phyloP scores from a whole-genome alignment of 37 sponge, comb jelly and placozoan genomes.

The Oscarella lobularis region DNA sequence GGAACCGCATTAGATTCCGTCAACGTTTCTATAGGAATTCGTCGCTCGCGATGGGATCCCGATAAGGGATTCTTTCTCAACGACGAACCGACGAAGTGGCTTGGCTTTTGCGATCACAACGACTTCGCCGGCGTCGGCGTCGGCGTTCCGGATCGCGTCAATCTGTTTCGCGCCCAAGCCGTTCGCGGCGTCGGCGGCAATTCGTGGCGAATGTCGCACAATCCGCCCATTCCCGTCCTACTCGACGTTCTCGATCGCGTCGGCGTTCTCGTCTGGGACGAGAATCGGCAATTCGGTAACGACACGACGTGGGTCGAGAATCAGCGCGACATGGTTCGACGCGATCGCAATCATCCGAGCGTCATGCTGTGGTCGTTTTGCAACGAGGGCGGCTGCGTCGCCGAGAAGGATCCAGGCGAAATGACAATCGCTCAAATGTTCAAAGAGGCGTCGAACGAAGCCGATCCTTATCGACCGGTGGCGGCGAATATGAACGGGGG shows the following conservation, averaged over 20 bases:
- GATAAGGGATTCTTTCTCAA: slow-evolving; percentile 30
- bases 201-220: slow-evolving; percentile 53
- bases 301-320: slow-evolving; percentile 20
- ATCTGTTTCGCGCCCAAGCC: slow-evolving; percentile 35
- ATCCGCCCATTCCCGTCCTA: slow-evolving; percentile 33
- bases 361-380: slow-evolving; percentile 47
- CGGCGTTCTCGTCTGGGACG: slow-evolving; percentile 43
- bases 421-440: slow-evolving; percentile 9
- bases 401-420: not conserved
- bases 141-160: slow-evolving; percentile 28
- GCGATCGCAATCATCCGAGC: slow-evolving; percentile 54
- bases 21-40: slow-evolving; percentile 15
- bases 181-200: slow-evolving; percentile 41
- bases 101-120: slow-evolving; percentile 43
- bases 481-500: slow-evolving; percentile 18
- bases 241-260: slow-evolving; percentile 30
- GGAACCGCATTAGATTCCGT: slow-evolving; percentile 4
- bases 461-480: slow-evolving; percentile 30
- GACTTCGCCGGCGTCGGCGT: slow-evolving; percentile 42
- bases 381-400: slow-evolving; percentile 36
- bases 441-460: slow-evolving; percentile 12
- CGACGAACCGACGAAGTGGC: slow-evolving; percentile 23
- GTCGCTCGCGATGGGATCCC: slow-evolving; percentile 25
- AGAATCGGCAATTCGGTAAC: slow-evolving; percentile 38
- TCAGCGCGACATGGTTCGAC: slow-evolving; percentile 30